Conservation (phyloP, 1,140 invertebrate genomes). For the Drosophila simulans region DNA sequence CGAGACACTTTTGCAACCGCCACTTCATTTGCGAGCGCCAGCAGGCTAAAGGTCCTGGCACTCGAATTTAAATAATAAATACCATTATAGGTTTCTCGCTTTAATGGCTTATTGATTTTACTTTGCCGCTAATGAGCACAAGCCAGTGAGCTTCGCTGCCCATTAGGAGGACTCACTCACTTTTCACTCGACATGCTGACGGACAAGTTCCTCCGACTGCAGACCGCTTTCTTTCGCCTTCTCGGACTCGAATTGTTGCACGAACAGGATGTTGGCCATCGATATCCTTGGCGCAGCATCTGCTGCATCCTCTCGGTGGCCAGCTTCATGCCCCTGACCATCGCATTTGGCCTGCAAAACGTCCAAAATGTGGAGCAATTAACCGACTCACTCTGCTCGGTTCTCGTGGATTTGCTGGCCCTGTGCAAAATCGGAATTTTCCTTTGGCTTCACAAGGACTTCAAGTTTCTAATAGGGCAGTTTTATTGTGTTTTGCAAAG, state of each 20-base stretch:
- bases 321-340: constrained; percentile 45
- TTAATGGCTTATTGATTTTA: constrained; percentile 36
- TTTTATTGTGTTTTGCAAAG: neutral
- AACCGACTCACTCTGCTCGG: constrained; percentile 45
- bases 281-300: constrained; percentile 17
- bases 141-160: no score
- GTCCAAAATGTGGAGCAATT: constrained; percentile 41
- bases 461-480: constrained; percentile 11
- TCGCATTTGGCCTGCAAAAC: constrained; percentile 33
- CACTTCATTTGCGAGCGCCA: neutral
- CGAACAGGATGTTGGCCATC: neutral
- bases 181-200: constrained; percentile 44
- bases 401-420: constrained; percentile 41
- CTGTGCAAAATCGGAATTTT: constrained; percentile 38
- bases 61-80: constrained; percentile 28
- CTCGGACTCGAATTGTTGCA: constrained; percentile 43
- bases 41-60: neutral
- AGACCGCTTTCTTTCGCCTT: constrained; percentile 37
- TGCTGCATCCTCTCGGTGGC: constrained; percentile 29
- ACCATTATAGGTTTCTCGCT: neutral
- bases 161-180: constrained; percentile 13
- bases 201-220: constrained; percentile 47
- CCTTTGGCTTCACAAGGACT: constrained; percentile 12
- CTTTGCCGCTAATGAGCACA: constrained; percentile 20
- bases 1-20: neutral